These are phyloP conservation scores for Salvator merianae DNA, from an alignment of 2,113 vertebrate species.

Conservation along the genomic window DNA sequence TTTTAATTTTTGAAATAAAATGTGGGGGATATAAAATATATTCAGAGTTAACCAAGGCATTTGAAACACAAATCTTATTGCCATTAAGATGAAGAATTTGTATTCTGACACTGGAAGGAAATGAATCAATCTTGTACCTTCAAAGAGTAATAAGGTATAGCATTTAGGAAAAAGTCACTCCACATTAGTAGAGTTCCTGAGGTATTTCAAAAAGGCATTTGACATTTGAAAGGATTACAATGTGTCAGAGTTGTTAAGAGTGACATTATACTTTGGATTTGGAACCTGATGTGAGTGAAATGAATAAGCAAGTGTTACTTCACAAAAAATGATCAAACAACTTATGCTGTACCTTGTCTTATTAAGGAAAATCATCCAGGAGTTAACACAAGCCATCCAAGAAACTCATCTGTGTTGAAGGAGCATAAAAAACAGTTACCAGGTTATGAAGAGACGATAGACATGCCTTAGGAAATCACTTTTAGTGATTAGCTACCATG, in stretches of 20 bases:
- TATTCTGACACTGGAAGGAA: constrained; percentile 3
- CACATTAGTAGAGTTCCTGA: not conserved
- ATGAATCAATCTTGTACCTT: constrained; percentile 21
- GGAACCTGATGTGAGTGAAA: not conserved
- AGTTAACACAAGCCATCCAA: not conserved
- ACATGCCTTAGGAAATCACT: not conserved
- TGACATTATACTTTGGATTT: constrained; percentile 18
- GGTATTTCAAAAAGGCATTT: constrained; percentile 21
- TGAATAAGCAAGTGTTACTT: constrained; percentile 10
- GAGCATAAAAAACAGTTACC: not conserved
- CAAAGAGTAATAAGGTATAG: constrained; percentile 20
- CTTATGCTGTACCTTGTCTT: not conserved
- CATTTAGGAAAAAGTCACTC: constrained; percentile 22
- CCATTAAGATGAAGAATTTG: constrained; percentile 19
- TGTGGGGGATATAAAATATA: not conserved
- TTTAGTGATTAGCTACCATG: not conserved
- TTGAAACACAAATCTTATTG: not conserved
- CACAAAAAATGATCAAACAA: not conserved
- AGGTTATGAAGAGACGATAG: not conserved
- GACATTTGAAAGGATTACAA: constrained; percentile 30
- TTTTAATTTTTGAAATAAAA: not conserved
- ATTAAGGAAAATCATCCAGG: not conserved
- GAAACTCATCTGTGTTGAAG: not conserved
- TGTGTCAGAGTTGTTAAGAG: constrained; percentile 22
- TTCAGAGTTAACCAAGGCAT: not conserved